Percentiles rank a stretch among this genome's conserved stretches.
phyloP scores from a whole-genome alignment of 2,113 vertebrate genomes.

The Megaleporinus macrocephalus region DNA sequence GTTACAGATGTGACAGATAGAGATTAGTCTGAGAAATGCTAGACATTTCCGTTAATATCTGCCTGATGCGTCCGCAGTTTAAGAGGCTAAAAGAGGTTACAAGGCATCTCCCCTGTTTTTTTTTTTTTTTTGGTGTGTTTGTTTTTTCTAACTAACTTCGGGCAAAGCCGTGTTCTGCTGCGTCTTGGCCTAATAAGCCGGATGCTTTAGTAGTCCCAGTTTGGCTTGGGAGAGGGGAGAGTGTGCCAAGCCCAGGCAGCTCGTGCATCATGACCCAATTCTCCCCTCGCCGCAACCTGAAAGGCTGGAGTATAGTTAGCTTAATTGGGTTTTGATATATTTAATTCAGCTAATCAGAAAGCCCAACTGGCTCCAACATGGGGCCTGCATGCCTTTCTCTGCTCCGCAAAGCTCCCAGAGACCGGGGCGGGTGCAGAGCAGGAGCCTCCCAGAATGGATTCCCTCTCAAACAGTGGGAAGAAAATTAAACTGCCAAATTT shows the following conservation, averaged over 20 bases:
- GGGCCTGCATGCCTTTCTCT: slow-evolving; percentile 65
- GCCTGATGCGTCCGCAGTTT: too few species aligned
- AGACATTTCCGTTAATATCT: neutral
- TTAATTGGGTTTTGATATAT: slow-evolving; percentile 82
- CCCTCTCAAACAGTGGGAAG: slow-evolving; percentile 79
- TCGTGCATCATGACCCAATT: slow-evolving; percentile 59
- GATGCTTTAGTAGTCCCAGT: slow-evolving; percentile 55
- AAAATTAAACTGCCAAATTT: slow-evolving; percentile 86
- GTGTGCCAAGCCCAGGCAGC: slow-evolving; percentile 60
- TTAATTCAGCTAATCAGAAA: slow-evolving; percentile 79
- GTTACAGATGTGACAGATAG: neutral
- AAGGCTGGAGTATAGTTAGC: slow-evolving; percentile 74
- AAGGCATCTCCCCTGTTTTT: too few species aligned
- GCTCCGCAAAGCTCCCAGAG: slow-evolving; percentile 66
- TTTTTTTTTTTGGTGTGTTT: too few species aligned
- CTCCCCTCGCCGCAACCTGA: slow-evolving; percentile 67
- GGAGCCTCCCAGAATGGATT: slow-evolving; percentile 69
- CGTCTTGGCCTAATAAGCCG: slow-evolving; percentile 53
- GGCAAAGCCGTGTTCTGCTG: slow-evolving; percentile 39
- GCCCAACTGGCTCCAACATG: slow-evolving; percentile 70
- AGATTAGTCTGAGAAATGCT: neutral
- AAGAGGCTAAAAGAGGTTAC: too few species aligned
- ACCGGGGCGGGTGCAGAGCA: slow-evolving; percentile 49
- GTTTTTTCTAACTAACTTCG: neutral
- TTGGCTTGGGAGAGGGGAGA: slow-evolving; percentile 52